Conservation (phyloP, 2,113 vertebrate genomes). For the Gambusia holbrooki region DNA sequence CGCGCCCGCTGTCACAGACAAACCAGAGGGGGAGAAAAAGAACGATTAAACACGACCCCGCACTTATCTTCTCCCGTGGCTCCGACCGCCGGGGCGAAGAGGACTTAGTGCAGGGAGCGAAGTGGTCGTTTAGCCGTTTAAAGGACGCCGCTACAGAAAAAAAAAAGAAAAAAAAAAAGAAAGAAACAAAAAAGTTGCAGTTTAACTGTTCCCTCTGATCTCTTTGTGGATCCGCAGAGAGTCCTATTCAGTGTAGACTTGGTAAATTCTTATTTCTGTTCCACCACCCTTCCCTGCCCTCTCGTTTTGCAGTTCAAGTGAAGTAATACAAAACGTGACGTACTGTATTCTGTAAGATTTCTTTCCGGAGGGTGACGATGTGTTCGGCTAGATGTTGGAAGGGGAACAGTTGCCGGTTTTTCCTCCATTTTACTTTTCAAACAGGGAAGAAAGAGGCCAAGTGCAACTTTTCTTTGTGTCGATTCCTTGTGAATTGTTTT, state of each 20-base stretch:
- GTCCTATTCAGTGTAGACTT: conserved; percentile 79
- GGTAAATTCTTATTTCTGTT: conserved; percentile 73
- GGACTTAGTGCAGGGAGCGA: conserved; percentile 68
- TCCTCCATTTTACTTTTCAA: conserved; percentile 51
- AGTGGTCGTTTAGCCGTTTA: conserved; percentile 65
- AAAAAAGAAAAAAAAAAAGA: conserved; percentile 61
- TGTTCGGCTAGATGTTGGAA: conserved; percentile 56
- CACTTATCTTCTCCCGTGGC: conserved; percentile 43
- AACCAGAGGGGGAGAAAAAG: conserved; percentile 90
- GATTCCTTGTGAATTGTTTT: conserved; percentile 71
- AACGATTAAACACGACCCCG: conserved; percentile 82
- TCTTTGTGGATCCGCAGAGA: conserved; percentile 75
- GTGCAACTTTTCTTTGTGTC: conserved; percentile 67
- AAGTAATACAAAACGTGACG: conserved; percentile 84
- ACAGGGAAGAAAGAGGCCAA: conserved; percentile 64
- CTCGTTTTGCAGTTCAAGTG: conserved; percentile 81
- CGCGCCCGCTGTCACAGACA: conserved; percentile 75
- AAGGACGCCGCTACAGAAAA: conserved; percentile 65
- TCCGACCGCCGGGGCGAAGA: conserved; percentile 49
- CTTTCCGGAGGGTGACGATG: conserved; percentile 65
- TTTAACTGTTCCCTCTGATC: conserved; percentile 71
- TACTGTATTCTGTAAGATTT: conserved; percentile 84
- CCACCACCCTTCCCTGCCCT: conserved; percentile 60
- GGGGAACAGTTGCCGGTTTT: conserved; percentile 57
- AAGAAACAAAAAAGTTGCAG: conserved; percentile 66